phyloP scores from a whole-genome alignment of 2,797 vertebrate species.

The Sebastes hubbsi region DNA sequence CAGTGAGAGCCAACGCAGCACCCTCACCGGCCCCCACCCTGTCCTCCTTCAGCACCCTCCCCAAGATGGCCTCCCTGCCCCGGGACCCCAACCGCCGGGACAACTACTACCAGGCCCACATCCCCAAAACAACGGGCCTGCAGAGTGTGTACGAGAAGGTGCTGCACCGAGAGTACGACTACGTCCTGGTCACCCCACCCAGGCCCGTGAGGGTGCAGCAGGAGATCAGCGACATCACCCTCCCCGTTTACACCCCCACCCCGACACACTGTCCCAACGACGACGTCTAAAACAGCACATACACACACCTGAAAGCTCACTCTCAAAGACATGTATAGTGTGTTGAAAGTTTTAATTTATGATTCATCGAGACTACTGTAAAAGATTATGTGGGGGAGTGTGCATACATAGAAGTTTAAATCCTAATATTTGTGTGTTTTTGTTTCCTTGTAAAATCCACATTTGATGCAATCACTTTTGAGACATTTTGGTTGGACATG shows the following conservation, averaged over 20 bases:
- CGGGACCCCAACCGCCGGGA: slow-evolving; percentile 91
- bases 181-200: slow-evolving; percentile 88
- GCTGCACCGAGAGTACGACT: slow-evolving; percentile 92
- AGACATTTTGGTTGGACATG: slow-evolving; percentile 60
- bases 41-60: slow-evolving; percentile 86
- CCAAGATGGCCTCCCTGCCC: slow-evolving; percentile 92
- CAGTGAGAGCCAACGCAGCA: slow-evolving; percentile 82
- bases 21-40: slow-evolving; percentile 75
- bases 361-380: slow-evolving; percentile 49
- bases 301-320: slow-evolving; percentile 9
- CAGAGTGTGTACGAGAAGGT: slow-evolving; percentile 98
- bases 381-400: slow-evolving; percentile 40
- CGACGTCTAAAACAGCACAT: slow-evolving; percentile 54
- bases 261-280: slow-evolving; percentile 83
- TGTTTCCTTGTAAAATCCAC: slow-evolving; percentile 60
- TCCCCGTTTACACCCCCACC: slow-evolving; percentile 88
- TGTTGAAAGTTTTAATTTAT: slow-evolving; percentile 65
- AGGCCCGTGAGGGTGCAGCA: slow-evolving; percentile 84
- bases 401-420: slow-evolving; percentile 47
- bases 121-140: slow-evolving; percentile 93
- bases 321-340: slow-evolving; percentile 58
- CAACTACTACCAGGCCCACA: slow-evolving; percentile 93
- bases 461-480: slow-evolving; percentile 70
- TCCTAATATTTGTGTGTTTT: slow-evolving; percentile 69
- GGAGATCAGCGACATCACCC: slow-evolving; percentile 89